These are phyloP conservation scores for Diadophis punctatus DNA, from an alignment of 2,113 vertebrate species.

Conservation along the genomic window DNA sequence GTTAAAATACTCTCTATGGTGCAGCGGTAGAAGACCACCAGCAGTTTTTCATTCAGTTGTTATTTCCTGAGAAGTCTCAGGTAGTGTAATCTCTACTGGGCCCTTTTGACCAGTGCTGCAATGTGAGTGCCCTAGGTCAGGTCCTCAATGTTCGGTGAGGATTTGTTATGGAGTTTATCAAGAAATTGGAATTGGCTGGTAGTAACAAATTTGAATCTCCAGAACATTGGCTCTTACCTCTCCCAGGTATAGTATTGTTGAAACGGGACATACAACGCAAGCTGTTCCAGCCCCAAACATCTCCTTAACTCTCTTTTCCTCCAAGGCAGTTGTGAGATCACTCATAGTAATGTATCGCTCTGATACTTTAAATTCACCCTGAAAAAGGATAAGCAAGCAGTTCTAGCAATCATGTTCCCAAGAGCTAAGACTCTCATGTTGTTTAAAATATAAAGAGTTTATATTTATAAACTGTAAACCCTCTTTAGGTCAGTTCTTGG, in stretches of 20 bases:
- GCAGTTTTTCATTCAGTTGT: no score
- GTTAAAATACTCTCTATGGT: no score
- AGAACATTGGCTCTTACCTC: conserved; percentile 69
- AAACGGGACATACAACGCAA: conserved; percentile 82
- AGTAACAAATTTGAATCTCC: neutral
- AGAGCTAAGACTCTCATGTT: neutral
- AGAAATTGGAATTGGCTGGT: neutral
- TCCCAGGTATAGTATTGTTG: conserved; percentile 77
- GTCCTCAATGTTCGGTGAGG: no score
- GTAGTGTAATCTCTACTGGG: no score
- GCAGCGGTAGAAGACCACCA: no score
- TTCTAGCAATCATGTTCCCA: neutral
- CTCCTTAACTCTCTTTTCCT: conserved; percentile 79
- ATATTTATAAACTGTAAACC: neutral
- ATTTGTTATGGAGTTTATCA: neutral
- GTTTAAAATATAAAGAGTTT: neutral
- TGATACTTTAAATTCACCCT: conserved; percentile 85
- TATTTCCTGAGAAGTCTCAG: no score
- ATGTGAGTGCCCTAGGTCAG: no score
- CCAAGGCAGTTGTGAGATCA: conserved; percentile 72
- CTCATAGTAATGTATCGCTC: conserved; percentile 86
- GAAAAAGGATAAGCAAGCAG: neutral
- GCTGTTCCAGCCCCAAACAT: conserved; percentile 92
- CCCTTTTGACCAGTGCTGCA: no score
- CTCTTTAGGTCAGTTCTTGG: neutral